Evolutionary conservation across 2,113 vertebrate genomes (phyloP).

Genomic region (Dicentrarchus labrax): DNA sequence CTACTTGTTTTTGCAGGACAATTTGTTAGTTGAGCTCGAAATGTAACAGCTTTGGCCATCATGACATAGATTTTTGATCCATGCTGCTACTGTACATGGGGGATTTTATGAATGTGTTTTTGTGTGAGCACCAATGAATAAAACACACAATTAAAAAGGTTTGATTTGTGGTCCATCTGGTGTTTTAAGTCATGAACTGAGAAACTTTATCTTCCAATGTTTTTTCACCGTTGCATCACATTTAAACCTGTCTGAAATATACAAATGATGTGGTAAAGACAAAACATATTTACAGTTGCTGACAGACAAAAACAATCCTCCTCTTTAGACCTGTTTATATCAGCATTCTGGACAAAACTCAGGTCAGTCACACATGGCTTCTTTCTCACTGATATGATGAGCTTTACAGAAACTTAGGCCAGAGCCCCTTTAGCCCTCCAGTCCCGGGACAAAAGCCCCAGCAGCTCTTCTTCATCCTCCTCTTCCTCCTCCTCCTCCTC

Average conservation of each 20-base stretch:
- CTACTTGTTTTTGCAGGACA: conserved; percentile 63
- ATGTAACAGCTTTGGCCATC: conserved; percentile 50
- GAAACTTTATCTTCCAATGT: background rate
- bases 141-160: conserved; percentile 59
- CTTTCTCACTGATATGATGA: background rate
- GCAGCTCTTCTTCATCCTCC: conserved; percentile 91
- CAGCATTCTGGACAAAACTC: background rate
- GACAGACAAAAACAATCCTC: background rate
- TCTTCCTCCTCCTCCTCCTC: conserved; percentile 82
- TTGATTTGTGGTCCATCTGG: conserved; percentile 13
- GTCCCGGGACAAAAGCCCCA: conserved; percentile 91
- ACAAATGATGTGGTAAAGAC: conserved; percentile 1
- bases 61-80: conserved; percentile 47
- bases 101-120: conserved; percentile 73
- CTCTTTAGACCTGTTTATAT: background rate
- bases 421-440: conserved; percentile 97
- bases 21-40: conserved; percentile 53
- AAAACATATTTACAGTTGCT: conserved; percentile 51
- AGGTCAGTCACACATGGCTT: background rate
- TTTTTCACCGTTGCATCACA: background rate
- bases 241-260: conserved; percentile 31
- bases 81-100: conserved; percentile 59
- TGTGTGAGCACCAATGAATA: conserved; percentile 76
- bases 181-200: conserved; percentile 14
- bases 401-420: conserved; percentile 75